Evolutionary conservation across 2,113 vertebrate genomes (phyloP).

Genomic region (Charina bottae): DNA sequence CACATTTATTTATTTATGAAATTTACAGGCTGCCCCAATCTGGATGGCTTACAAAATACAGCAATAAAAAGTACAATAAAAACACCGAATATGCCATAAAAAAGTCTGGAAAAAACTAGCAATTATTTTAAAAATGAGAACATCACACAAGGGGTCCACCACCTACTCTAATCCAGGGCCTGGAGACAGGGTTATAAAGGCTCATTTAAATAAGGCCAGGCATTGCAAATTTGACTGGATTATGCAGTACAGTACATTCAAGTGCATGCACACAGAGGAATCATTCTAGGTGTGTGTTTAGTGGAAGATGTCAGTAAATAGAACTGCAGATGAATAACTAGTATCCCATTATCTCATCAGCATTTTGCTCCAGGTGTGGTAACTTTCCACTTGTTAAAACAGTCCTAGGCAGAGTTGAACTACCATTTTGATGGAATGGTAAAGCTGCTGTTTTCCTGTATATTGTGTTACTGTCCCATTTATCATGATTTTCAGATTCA

Average conservation of each 20-base stretch:
- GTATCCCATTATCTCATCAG: neutral
- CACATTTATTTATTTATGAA: neutral
- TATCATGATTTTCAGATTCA: neutral
- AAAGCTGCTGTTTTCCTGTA: neutral
- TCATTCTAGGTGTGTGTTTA: slow-evolving; percentile 19
- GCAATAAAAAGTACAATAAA: neutral
- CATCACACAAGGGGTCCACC: neutral
- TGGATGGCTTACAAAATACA: neutral
- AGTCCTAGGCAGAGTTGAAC: neutral
- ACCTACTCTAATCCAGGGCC: neutral
- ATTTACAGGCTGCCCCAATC: neutral
- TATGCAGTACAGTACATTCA: slow-evolving; percentile 1
- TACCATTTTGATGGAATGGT: neutral
- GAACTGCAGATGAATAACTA: neutral
- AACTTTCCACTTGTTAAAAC: neutral
- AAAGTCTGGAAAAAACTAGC: neutral
- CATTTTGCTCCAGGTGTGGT: neutral
- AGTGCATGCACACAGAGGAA: slow-evolving; percentile 11
- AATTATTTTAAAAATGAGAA: neutral
- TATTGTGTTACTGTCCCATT: neutral
- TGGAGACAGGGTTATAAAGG: neutral
- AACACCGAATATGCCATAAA: neutral
- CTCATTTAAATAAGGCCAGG: neutral
- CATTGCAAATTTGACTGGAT: slow-evolving; percentile 43
- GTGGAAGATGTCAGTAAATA: neutral